Conservation (phyloP, 2,888 invertebrate genomes). For the Drosophila histrio region DNA sequence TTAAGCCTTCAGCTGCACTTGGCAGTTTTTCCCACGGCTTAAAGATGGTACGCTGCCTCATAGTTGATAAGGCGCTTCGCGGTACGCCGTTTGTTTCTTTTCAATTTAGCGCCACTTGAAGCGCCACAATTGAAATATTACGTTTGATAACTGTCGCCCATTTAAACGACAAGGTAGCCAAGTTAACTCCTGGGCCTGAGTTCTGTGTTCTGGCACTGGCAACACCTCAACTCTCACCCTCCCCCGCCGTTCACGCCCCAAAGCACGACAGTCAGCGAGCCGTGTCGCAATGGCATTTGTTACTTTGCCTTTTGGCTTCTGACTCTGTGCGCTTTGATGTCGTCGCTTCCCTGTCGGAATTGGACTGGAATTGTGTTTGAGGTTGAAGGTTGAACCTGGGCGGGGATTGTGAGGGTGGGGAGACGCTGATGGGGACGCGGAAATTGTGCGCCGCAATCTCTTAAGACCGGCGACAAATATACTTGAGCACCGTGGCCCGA, state of each 20-base stretch:
- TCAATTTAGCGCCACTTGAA: conserved; percentile 51
- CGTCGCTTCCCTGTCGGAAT: conserved; percentile 29
- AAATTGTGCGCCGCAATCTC: conserved; percentile 76
- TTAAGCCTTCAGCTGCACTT: conserved; percentile 20
- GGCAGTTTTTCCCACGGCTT: neutral
- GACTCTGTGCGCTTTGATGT: conserved; percentile 66
- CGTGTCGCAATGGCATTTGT: conserved; percentile 57
- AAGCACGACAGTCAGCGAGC: conserved; percentile 43
- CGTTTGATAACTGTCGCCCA: conserved; percentile 64
- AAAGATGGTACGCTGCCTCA: conserved; percentile 23
- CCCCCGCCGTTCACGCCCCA: neutral
- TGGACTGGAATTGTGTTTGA: conserved; percentile 26
- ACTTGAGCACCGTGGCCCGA: conserved; percentile 58
- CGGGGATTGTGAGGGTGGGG: neutral
- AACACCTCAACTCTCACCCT: neutral
- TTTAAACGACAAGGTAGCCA: conserved; percentile 43
- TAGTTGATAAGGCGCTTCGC: conserved; percentile 30
- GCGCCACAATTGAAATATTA: conserved; percentile 67
- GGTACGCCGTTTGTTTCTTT: conserved; percentile 47
- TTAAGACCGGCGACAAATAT: conserved; percentile 78
- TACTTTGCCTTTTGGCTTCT: conserved; percentile 64
- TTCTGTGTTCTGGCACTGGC: neutral
- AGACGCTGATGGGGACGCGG: conserved; percentile 28
- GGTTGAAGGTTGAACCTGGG: neutral
- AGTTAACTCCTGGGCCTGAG: conserved; percentile 24